Conservation (phyloP, 2,113 vertebrate species). For the Chroicocephalus ridibundus region DNA sequence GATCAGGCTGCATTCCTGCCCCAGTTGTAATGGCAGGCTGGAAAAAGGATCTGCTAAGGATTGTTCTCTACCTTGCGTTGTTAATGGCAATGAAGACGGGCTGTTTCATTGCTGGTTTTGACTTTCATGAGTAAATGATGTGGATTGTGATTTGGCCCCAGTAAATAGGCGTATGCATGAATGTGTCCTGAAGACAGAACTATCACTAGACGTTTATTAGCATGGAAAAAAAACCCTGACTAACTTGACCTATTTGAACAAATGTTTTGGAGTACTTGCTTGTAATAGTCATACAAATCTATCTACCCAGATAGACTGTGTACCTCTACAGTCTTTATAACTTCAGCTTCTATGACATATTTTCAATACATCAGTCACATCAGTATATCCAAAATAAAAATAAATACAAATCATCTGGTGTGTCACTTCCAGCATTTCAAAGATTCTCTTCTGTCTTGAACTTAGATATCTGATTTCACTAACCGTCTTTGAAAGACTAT, state of each 20-base stretch:
- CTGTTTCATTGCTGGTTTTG: not conserved
- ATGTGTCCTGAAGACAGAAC: not conserved
- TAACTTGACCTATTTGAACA: not conserved
- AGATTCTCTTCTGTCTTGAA: conserved; percentile 14
- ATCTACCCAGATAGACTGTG: not conserved
- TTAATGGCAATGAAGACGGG: not conserved
- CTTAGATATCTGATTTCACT: conserved; percentile 11
- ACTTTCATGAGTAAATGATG: not conserved
- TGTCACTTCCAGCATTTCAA: not conserved
- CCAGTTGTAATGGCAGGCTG: not conserved
- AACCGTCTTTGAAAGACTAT: conserved; percentile 12
- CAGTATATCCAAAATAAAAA: not conserved
- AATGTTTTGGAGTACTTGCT: not conserved
- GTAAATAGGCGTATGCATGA: not conserved
- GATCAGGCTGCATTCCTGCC: not conserved
- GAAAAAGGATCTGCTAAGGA: not conserved
- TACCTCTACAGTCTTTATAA: not conserved
- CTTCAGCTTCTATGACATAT: not conserved
- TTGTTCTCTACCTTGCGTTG: not conserved
- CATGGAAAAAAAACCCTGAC: not conserved
- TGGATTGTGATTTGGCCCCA: not conserved
- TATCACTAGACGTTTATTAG: not conserved
- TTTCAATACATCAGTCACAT: not conserved
- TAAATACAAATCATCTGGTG: not conserved
- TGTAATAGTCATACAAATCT: not conserved